Evolutionary conservation across 1,140 invertebrate genomes (phyloP).

Genomic region (Papilio polytes): DNA sequence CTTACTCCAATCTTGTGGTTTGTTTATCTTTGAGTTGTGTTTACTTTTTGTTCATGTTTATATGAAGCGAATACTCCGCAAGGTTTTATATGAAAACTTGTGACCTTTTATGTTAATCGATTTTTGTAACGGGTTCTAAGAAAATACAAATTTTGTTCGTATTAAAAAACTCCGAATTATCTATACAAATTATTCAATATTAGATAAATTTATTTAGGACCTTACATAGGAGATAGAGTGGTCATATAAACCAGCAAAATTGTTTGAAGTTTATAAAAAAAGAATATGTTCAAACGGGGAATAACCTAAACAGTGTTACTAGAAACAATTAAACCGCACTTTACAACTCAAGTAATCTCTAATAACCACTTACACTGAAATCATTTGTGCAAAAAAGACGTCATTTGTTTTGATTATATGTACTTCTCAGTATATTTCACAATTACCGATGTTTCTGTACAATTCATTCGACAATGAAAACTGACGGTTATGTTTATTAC

Average conservation of each 20-base stretch:
- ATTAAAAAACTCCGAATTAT: too few relatives aligned
- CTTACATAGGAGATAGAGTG: too few relatives aligned
- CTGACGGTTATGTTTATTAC: too few relatives aligned
- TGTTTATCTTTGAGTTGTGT: slow-evolving; percentile 7
- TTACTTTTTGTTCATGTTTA: not conserved
- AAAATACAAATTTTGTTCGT: too few relatives aligned
- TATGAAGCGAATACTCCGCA: not conserved
- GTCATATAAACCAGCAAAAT: too few relatives aligned
- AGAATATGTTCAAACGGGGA: not conserved
- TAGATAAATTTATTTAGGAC: too few relatives aligned
- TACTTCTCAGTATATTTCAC: not conserved
- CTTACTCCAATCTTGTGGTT: not conserved
- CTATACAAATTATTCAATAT: too few relatives aligned
- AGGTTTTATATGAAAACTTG: not conserved
- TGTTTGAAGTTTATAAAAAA: not conserved
- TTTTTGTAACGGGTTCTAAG: not conserved
- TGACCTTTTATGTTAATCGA: not conserved
- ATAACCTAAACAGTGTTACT: not conserved
- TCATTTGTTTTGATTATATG: slow-evolving; percentile 16
- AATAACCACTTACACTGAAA: slow-evolving; percentile 12
- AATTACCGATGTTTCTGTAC: not conserved
- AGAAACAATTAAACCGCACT: slow-evolving; percentile 1
- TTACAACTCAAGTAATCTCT: not conserved
- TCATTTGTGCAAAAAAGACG: slow-evolving; percentile 9
- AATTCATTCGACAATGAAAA: too few relatives aligned